These are phyloP conservation scores for Bombus polaris DNA, from an alignment of 1,140 invertebrate genomes.

Conservation along the genomic window DNA sequence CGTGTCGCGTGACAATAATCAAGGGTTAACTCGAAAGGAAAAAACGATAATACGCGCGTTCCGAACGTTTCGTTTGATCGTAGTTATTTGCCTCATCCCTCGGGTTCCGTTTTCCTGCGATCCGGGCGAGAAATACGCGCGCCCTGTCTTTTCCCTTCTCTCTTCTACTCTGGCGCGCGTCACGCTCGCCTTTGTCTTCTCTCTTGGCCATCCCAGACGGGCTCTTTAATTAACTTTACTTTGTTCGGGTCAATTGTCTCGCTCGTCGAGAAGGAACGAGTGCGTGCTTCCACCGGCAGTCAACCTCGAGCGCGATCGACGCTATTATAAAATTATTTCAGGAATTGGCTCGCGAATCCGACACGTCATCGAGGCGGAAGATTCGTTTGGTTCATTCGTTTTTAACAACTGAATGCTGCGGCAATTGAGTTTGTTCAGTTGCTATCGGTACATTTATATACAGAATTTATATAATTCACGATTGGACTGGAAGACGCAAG, in stretches of 20 bases:
- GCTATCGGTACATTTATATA: no score
- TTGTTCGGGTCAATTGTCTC: conserved; percentile 57
- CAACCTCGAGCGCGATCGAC: conserved; percentile 20
- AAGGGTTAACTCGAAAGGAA: conserved; percentile 55
- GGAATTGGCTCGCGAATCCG: background rate
- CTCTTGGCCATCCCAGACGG: conserved; percentile 13
- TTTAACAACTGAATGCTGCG: background rate
- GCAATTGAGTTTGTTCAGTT: background rate
- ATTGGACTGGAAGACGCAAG: no score
- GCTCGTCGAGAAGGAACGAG: conserved; percentile 25
- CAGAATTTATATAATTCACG: no score
- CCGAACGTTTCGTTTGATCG: conserved; percentile 51
- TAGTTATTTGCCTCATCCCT: conserved; percentile 1
- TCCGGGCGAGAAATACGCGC: conserved; percentile 35
- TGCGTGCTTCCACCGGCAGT: conserved; percentile 17
- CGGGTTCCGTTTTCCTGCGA: background rate
- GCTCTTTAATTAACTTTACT: conserved; percentile 67
- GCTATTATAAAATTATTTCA: conserved; percentile 56
- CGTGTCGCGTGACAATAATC: conserved; percentile 67
- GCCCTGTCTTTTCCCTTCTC: background rate
- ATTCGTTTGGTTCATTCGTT: background rate
- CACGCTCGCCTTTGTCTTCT: conserved; percentile 13
- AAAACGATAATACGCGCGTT: conserved; percentile 47
- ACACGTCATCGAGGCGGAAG: background rate
- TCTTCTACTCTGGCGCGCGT: no score